These are phyloP conservation scores for Ceuthmochares aereus DNA, from an alignment of 2,113 vertebrate species.

Conservation along the genomic window DNA sequence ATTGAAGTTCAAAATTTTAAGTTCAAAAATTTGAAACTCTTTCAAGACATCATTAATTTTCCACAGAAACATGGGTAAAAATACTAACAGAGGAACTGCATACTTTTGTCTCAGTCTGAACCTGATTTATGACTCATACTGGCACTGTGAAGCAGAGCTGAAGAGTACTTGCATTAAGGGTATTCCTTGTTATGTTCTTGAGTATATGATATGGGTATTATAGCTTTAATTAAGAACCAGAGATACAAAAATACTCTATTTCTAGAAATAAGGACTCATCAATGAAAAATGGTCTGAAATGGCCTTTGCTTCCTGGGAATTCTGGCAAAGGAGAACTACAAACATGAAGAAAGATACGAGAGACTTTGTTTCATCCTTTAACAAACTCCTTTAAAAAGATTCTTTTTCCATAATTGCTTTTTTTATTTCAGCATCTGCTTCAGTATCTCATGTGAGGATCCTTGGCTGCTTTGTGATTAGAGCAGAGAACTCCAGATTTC, in stretches of 20 bases:
- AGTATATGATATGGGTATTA: neutral
- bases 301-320: neutral
- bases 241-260: neutral
- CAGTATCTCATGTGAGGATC: neutral
- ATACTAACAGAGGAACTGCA: neutral
- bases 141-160: neutral
- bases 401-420: neutral
- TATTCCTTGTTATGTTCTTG: neutral
- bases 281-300: neutral
- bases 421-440: neutral
- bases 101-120: neutral
- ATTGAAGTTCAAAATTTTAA: neutral
- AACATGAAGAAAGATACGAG: neutral
- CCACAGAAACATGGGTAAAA: neutral
- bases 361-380: neutral
- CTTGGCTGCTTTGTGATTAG: neutral
- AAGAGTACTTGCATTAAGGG: neutral
- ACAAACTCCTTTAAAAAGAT: neutral
- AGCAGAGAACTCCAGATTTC: neutral
- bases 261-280: neutral
- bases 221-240: neutral
- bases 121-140: neutral
- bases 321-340: neutral
- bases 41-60: neutral
- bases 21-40: neutral